Conservation (phyloP, 2,113 vertebrate species). For the Aphyosemion australe region DNA sequence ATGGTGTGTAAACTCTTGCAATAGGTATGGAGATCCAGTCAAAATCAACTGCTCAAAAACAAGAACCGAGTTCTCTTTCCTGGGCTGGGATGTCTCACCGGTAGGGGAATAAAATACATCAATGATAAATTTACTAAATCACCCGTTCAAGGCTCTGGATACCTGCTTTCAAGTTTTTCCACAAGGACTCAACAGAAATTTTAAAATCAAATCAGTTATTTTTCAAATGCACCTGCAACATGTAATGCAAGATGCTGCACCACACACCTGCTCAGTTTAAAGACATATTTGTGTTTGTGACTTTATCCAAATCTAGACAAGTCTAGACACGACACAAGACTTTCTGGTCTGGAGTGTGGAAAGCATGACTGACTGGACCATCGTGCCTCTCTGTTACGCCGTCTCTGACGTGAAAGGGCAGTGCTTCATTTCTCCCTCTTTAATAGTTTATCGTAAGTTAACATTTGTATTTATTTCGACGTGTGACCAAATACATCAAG, state of each 20-base stretch:
- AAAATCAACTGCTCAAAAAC: constrained; percentile 56
- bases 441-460: constrained; percentile 65
- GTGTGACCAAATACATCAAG: background rate
- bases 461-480: background rate
- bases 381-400: constrained; percentile 35
- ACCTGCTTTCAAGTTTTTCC: too few species aligned
- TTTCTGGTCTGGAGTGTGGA: constrained; percentile 53
- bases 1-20: constrained; percentile 4
- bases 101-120: constrained; percentile 16
- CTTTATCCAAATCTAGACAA: background rate
- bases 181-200: too few species aligned
- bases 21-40: constrained; percentile 66
- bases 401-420: background rate
- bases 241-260: too few species aligned
- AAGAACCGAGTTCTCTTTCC: rapidly evolving
- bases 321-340: rapidly evolving
- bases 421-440: constrained; percentile 21
- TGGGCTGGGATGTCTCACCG: constrained; percentile 50
- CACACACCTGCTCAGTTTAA: background rate
- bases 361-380: constrained; percentile 49
- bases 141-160: too few species aligned
- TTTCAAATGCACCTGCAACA: too few species aligned
- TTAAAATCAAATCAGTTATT: too few species aligned
- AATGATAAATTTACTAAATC: too few species aligned
- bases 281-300: constrained; percentile 9